These are phyloP conservation scores for Noctua comes DNA, from an alignment of 2,888 invertebrate genomes.

Conservation along the genomic window DNA sequence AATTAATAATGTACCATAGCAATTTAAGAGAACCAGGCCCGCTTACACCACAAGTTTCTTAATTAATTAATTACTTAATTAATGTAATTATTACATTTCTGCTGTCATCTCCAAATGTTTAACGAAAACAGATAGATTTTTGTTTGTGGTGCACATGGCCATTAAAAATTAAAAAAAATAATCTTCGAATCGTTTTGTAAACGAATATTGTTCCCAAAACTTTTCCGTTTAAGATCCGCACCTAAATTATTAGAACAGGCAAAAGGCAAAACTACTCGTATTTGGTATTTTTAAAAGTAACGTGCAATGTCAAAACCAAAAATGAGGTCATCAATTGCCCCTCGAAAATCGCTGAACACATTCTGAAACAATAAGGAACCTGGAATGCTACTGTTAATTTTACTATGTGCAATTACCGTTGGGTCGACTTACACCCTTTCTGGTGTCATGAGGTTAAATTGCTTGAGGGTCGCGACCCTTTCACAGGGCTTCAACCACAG, in stretches of 20 bases:
- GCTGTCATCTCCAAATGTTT: background rate
- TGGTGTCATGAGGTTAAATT: slow-evolving; percentile 42
- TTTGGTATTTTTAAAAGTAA: background rate
- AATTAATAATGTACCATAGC: background rate
- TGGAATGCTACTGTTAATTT: slow-evolving; percentile 44
- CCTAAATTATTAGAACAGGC: background rate
- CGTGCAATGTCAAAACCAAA: background rate
- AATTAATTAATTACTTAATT: background rate
- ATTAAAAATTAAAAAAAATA: background rate
- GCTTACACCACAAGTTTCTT: background rate
- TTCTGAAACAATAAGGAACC: slow-evolving; percentile 15
- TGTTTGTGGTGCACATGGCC: background rate
- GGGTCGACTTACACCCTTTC: slow-evolving; percentile 46
- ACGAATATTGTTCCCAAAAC: background rate
- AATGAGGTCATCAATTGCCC: background rate
- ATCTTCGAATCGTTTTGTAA: background rate
- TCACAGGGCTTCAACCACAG: slow-evolving; percentile 46
- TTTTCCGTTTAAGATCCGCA: background rate
- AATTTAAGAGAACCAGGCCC: background rate
- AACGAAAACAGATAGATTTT: background rate
- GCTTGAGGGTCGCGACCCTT: slow-evolving; percentile 52
- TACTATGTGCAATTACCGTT: slow-evolving; percentile 37
- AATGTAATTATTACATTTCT: background rate
- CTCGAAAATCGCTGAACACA: slow-evolving; percentile 10
- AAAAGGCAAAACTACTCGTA: too few relatives aligned